Evolutionary conservation across 2,113 vertebrate species (phyloP).

Genomic region (Sapayoa aenigma): DNA sequence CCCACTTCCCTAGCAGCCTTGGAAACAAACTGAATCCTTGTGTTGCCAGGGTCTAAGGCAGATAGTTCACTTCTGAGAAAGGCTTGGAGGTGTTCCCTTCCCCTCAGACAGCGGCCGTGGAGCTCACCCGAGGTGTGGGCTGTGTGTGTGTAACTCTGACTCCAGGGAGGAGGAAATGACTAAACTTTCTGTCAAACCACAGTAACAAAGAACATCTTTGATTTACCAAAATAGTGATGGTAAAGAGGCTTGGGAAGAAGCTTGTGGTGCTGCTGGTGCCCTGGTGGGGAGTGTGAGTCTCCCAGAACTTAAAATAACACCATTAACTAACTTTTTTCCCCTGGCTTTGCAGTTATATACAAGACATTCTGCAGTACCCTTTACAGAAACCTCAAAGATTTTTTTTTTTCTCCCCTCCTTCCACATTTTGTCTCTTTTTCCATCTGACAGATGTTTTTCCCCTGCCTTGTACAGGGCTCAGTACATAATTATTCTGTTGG

Average conservation of each 20-base stretch:
- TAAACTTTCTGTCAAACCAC: conserved; percentile 42
- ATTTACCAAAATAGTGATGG: conserved; percentile 8
- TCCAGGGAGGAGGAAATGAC: conserved; percentile 65
- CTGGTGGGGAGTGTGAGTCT: not conserved
- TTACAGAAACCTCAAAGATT: conserved; percentile 39
- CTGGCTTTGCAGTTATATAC: not conserved
- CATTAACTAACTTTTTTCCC: not conserved
- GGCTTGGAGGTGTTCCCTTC: not conserved
- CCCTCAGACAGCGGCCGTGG: fast-evolving
- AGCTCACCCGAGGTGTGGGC: not conserved
- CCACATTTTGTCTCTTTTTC: conserved; percentile 19
- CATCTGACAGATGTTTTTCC: not conserved
- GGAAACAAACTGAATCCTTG: not conserved
- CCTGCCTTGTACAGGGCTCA: not conserved
- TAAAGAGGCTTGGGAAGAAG: not conserved
- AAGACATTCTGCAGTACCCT: not conserved
- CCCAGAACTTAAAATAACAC: not conserved
- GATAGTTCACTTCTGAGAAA: not conserved
- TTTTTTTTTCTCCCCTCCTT: not conserved
- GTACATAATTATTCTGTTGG: not conserved
- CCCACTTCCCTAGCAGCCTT: not conserved
- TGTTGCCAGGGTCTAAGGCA: not conserved
- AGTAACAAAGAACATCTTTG: conserved; percentile 68
- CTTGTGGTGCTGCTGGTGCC: not conserved
- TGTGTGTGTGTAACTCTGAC: not conserved